Base-by-base conservation (phyloP, 2,797 vertebrate genomes). In the Etheostoma perlongum region DNA sequence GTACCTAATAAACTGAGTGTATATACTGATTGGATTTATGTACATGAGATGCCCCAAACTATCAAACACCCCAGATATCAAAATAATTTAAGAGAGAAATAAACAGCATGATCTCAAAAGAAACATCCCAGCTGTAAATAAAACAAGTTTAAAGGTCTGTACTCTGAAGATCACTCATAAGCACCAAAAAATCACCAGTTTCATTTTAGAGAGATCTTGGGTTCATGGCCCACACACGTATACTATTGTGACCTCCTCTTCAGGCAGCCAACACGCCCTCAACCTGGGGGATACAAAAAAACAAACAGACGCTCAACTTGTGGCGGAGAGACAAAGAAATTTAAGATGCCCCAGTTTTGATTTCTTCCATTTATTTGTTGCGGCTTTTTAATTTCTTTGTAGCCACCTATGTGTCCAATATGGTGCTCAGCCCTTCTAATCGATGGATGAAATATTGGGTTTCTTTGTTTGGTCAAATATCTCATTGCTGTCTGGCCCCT, bases 361-460 rank as follows among this genome's bases (percentile, higher is more conserved):
- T 92, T 88, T 82, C 78, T 76, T 82, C 68, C 61, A 87, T 90
- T 88, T 88, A 76, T 85, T 82, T 84, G 85, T 89, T 88, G 82
- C 82, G 83, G 82, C 68, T 93, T 92, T 94, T 94, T 93, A 93
- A 94, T 94, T 93, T 95, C 88, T 92, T 89, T 89, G 88, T 92
- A 90, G 92, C 91, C 90, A 94, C 91, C 89, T 85, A 88, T 91
- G 90, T 89, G 89, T 94, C 88, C 91, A 94, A 95, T 94, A 94
- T 92, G 92, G 83, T 89, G 85, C 78, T 89, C 90, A 87, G 87
- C 72, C 84, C 74, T 89, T 80, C 89, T 95, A 95, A 95, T 95
- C 94, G 91, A 95, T 95, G 90, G 92, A 91, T 94, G 36, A 40
- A 40, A 40, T 95, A 95, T 95, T 95, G 94, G 92, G 89, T 95